These are phyloP conservation scores for Neomorphus geoffroyi DNA, from an alignment of 2,797 vertebrate species.

Conservation along the genomic window DNA sequence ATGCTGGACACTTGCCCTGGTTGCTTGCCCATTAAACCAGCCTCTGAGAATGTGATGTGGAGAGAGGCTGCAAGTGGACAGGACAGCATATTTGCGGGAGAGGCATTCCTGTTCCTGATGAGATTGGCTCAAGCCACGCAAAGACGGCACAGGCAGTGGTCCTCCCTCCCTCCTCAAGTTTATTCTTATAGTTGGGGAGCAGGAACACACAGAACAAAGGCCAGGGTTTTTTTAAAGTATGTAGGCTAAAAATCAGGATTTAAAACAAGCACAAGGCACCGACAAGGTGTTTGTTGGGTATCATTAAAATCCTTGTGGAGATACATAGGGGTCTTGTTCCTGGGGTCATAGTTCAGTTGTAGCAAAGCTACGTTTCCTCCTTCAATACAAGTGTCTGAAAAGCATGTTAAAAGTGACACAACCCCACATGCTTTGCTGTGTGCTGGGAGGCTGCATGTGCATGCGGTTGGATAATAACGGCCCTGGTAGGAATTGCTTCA, in stretches of 20 bases:
- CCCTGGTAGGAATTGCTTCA: background rate
- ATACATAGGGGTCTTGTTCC: background rate
- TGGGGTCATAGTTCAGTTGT: background rate
- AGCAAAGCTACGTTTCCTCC: background rate
- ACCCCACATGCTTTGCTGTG: background rate
- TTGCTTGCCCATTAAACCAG: background rate
- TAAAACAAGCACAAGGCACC: background rate
- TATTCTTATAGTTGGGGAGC: background rate
- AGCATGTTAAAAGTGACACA: background rate
- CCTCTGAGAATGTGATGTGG: background rate
- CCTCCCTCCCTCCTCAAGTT: background rate
- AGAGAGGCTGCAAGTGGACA: background rate
- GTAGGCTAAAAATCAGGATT: background rate
- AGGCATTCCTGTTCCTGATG: rapidly evolving
- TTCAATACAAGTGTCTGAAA: background rate
- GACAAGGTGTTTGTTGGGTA: background rate
- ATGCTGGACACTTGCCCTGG: background rate
- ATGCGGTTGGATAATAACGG: rapidly evolving
- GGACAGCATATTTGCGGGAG: background rate
- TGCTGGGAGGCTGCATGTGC: rapidly evolving
- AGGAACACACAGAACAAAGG: background rate
- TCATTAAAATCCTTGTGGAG: background rate
- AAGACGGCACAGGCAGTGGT: background rate
- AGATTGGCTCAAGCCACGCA: background rate
- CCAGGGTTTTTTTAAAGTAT: background rate